Evolutionary conservation across 1,140 invertebrate genomes (phyloP).

Genomic region (Bombus affinis): DNA sequence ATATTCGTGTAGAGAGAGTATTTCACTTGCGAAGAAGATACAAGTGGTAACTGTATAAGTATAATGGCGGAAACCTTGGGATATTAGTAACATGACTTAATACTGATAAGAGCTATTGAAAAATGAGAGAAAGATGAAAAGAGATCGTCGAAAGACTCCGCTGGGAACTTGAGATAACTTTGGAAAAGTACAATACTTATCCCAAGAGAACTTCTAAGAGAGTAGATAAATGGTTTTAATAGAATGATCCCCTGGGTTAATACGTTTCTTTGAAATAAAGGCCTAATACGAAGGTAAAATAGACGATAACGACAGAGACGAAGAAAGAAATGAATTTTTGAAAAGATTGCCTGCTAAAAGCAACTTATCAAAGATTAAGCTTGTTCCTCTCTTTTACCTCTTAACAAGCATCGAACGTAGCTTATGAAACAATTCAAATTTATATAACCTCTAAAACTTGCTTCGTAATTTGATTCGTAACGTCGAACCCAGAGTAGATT

Average conservation of each 20-base stretch:
- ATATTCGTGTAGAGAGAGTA: neutral
- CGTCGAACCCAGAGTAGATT: neutral
- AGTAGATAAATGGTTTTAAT: constrained; percentile 66
- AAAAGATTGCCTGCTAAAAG: neutral
- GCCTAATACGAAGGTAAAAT: constrained; percentile 28
- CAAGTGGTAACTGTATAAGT: constrained; percentile 35
- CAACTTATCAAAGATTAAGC: neutral
- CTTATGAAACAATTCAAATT: too few relatives aligned
- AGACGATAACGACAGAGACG: neutral
- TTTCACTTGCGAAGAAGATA: constrained; percentile 12
- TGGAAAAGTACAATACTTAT: constrained; percentile 56
- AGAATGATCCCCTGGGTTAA: constrained; percentile 48
- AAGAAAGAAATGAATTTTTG: constrained; percentile 20
- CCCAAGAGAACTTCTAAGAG: constrained; percentile 26
- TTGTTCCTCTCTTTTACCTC: neutral
- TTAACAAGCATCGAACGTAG: neutral
- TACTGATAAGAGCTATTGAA: constrained; percentile 47
- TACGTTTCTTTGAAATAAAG: constrained; percentile 10
- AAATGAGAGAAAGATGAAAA: constrained; percentile 50
- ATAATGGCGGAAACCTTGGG: constrained; percentile 23
- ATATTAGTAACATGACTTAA: constrained; percentile 47
- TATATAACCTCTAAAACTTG: neutral
- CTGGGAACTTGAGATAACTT: constrained; percentile 51
- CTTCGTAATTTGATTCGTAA: neutral
- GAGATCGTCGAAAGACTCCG: constrained; percentile 41